Evolutionary conservation across 2,888 invertebrate genomes (phyloP).

Genomic region (Mimas tiliae): DNA sequence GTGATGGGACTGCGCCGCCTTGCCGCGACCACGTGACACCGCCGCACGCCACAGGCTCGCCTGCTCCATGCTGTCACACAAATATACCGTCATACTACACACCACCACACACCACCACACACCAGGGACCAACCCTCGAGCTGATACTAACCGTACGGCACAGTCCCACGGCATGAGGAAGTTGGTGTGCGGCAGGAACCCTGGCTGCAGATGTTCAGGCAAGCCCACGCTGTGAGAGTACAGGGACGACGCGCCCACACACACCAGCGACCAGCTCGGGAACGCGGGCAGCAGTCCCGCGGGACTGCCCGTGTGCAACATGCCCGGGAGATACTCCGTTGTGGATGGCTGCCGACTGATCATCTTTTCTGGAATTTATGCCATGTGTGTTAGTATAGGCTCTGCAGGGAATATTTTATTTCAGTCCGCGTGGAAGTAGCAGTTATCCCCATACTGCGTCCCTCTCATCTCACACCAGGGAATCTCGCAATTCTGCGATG

Average conservation of each 20-base stretch:
- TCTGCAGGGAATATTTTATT: too few relatives aligned
- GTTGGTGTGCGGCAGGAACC: slow-evolving; percentile 94
- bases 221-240: slow-evolving; percentile 95
- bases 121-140: slow-evolving; percentile 92
- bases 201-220: slow-evolving; percentile 93
- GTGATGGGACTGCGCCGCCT: slow-evolving; percentile 75
- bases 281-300: slow-evolving; percentile 91
- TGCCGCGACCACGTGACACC: slow-evolving; percentile 60
- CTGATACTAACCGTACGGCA: slow-evolving; percentile 59
- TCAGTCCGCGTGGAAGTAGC: too few relatives aligned
- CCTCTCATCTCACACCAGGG: too few relatives aligned
- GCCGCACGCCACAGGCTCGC: slow-evolving; percentile 56
- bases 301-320: slow-evolving; percentile 93
- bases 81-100: slow-evolving; percentile 26
- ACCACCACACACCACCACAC: slow-evolving; percentile 68
- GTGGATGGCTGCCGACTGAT: slow-evolving; percentile 90
- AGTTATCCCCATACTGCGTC: too few relatives aligned
- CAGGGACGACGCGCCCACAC: slow-evolving; percentile 94
- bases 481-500: too few relatives aligned
- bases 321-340: slow-evolving; percentile 95
- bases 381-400: not conserved
- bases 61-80: slow-evolving; percentile 60
- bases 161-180: slow-evolving; percentile 97
- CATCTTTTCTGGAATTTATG: slow-evolving; percentile 75
- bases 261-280: slow-evolving; percentile 95